Evolutionary conservation across 1,140 invertebrate species (phyloP), one percentile per base, ranked within the genome.

Genomic region (Drosophila hydei): DNA sequence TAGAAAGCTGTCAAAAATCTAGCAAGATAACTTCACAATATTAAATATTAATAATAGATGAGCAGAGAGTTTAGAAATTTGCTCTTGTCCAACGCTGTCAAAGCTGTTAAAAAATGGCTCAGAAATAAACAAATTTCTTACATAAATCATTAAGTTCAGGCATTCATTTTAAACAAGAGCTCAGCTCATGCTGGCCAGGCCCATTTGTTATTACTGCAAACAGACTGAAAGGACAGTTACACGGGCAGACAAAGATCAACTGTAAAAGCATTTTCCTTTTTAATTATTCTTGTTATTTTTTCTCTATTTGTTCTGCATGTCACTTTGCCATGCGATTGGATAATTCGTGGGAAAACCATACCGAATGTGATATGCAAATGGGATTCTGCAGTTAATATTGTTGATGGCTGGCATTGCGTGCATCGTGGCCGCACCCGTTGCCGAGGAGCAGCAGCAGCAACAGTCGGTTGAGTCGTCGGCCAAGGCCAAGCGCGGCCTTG

Each of bases 401-500:
- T 72, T 89, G 43, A 76, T 84, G 48, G 73, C 77, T 50, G 60
- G 72, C 58, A 19, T 60, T 8, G 72, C 72, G 38, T 81, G 78
- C 58, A 75, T 68, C 58, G 45, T 88, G 58, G 79, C 89, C 62
- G 90, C 89, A 58, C 89, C 90, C 38, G 74, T 78, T 38, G 80
- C 78, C 21, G 75, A 69, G 8, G 60, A 84, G 27, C 79, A 72
- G 60, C 68, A 50, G 47, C 69, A 48, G 51, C 69, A 69, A 14
- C 63, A 85, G 14, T 56, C 87, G 38, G 14, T 56, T 0, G 76
- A 79, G 51, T 51, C 77, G 0, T 79, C 85, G 9, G 67, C 62
- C 16, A 91, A 91, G 79, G 63, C 73, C 8, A 91, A 91, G 56
- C 85, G 90, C 9, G 90, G 90, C 25, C 42, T 91, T 25, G 45